Percentiles rank a stretch among this genome's conserved stretches.
Conservation (phyloP, 2,888 invertebrate species). For the Diadegma fenestrale region DNA sequence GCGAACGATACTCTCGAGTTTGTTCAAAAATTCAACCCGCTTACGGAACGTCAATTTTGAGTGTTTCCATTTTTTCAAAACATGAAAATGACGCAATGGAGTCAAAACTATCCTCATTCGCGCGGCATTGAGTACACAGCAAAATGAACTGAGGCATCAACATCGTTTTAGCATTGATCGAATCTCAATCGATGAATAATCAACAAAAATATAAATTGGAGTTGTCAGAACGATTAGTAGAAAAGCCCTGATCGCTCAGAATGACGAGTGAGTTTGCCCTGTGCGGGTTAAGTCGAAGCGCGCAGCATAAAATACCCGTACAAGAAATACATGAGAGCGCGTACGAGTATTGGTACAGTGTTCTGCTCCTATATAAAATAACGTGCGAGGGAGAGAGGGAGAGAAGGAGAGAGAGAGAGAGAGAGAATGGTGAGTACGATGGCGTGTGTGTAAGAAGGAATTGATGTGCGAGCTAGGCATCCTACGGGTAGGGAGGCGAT, state of each 20-base stretch:
- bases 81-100: neutral
- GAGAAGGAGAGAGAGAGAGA: neutral
- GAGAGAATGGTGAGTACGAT: neutral
- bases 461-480: slow-evolving; percentile 21
- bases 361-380: slow-evolving; percentile 14
- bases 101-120: neutral
- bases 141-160: neutral
- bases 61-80: no score
- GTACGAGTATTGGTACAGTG: neutral
- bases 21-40: no score
- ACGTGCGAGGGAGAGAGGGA: neutral
- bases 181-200: neutral
- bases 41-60: no score
- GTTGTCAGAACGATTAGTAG: neutral
- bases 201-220: neutral
- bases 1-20: no score
- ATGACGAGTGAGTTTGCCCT: neutral
- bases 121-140: neutral
- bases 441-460: neutral
- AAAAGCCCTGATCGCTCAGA: slow-evolving; percentile 11
- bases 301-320: slow-evolving; percentile 1
- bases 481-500: slow-evolving; percentile 37
- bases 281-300: neutral
- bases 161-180: neutral
- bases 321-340: neutral